Conservation (phyloP, 2,888 invertebrate species). For the Eustalomyia histrio region DNA sequence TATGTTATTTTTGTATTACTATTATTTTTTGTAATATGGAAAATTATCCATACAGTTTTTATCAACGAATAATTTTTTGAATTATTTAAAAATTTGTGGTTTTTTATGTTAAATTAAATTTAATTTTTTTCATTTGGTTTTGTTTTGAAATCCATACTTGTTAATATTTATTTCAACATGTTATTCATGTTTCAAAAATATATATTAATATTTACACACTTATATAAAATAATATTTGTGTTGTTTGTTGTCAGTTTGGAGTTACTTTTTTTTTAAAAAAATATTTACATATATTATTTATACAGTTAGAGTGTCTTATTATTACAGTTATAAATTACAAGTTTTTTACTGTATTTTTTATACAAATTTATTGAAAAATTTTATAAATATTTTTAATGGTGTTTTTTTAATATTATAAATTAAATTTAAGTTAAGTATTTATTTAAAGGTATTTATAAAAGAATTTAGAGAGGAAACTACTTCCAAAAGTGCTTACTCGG, state of each 20-base stretch:
- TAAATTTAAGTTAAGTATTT: not conserved
- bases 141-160: slow-evolving; percentile 15
- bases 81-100: slow-evolving; percentile 26
- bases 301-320: slow-evolving; percentile 21
- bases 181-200: slow-evolving; percentile 1
- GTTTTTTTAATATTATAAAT: slow-evolving; percentile 3
- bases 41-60: slow-evolving; percentile 1
- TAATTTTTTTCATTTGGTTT: slow-evolving; percentile 26
- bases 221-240: slow-evolving; percentile 64
- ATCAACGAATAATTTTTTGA: not conserved
- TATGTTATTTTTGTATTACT: not conserved
- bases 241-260: slow-evolving; percentile 69
- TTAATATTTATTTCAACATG: slow-evolving; percentile 25
- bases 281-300: slow-evolving; percentile 10
- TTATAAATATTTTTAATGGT: not conserved
- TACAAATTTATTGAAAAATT: not conserved
- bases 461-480: no score
- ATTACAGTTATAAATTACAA: not conserved
- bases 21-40: slow-evolving; percentile 8
- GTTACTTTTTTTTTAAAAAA: slow-evolving; percentile 56
- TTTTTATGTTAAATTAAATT: slow-evolving; percentile 7
- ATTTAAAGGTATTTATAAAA: no score
- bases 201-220: slow-evolving; percentile 28
- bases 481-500: no score
- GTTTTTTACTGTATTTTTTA: not conserved